Base-by-base conservation (phyloP, 2,888 invertebrate species). In the Hartigia nigra region DNA sequence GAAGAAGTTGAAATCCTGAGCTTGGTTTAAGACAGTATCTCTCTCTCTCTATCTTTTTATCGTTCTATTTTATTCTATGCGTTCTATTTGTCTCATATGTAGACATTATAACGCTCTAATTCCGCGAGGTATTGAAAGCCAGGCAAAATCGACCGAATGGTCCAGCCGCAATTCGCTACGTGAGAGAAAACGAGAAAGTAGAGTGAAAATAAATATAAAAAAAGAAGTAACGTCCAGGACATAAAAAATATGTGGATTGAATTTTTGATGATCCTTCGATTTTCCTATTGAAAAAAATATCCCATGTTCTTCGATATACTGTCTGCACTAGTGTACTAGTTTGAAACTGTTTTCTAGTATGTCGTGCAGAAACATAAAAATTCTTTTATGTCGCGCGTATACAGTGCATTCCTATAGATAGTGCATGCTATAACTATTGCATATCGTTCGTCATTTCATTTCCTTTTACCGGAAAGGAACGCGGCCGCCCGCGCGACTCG, bases 381-480 rank as follows among this genome's bases (percentile, higher is more conserved):
- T 82, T 82, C 78, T 81, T 75, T 70, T 76, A 77, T 77, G 77
- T 75, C 37, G 1, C 72, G 12, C 69, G 32, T 74, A 80, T 74
- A 74, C 79, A 76, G 35, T 75, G 74, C 37, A 76, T 39, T 31
- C 23, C 69, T 69, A 35, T 35, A 75, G 31, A 70, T 31, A 79
- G 31, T 74, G 12, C 32, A 12, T 14, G 9, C 11, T 31, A 2
- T 70, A 32, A n/a, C 14, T 55, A n/a, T 76, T 78, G 31, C 31
- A 70, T 76, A 79, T 84, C 77, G 81, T 79, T 77, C 80, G 81
- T 82, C 82, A 81, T 84, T 82, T 79, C 82, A 82, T 84, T 83
- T 82, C 77, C 78, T 84, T 82, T 79, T 76, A 81, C 81, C 81
- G 81, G 82, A 75, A 79, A 70, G 78, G 80, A 81, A 77, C 69